These are phyloP conservation scores for Entomobrya multifasciata DNA, from an alignment of 2,888 invertebrate genomes.

Conservation along the genomic window DNA sequence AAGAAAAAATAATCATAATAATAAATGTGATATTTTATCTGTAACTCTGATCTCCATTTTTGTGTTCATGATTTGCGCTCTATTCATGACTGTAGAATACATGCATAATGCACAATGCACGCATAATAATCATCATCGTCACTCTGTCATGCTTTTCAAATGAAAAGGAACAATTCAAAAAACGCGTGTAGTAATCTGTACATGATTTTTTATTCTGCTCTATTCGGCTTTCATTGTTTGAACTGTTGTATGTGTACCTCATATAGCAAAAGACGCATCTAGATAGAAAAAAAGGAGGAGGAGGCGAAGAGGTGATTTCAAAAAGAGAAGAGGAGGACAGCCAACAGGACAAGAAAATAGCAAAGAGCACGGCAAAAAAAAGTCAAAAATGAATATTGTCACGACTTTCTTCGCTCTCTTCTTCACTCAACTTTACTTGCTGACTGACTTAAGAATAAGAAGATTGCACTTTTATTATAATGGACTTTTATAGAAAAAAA, in stretches of 20 bases:
- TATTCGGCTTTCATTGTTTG: constrained; percentile 43
- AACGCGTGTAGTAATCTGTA: constrained; percentile 4
- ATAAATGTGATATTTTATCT: constrained; percentile 74
- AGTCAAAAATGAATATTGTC: constrained; percentile 64
- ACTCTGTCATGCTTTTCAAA: constrained; percentile 60
- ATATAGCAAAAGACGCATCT: constrained; percentile 2
- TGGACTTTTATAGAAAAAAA: constrained; percentile 19
- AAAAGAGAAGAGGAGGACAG: constrained; percentile 57
- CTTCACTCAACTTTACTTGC: background rate
- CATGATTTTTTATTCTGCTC: background rate
- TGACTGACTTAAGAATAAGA: constrained; percentile 11
- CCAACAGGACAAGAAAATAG: constrained; percentile 64
- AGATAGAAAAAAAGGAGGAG: constrained; percentile 49
- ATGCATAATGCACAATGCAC: constrained; percentile 39
- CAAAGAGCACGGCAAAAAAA: constrained; percentile 60
- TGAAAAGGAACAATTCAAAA: constrained; percentile 52
- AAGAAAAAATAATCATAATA: constrained; percentile 43
- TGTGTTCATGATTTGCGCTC: constrained; percentile 75
- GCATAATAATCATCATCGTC: constrained; percentile 37
- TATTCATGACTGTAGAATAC: constrained; percentile 58
- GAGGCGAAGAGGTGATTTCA: constrained; percentile 48
- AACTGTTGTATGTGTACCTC: background rate
- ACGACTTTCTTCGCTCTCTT: constrained; percentile 67
- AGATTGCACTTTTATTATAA: constrained; percentile 52
- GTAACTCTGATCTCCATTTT: constrained; percentile 66